Evolutionary conservation across 2,888 invertebrate species (phyloP), one percentile per base, ranked within the genome.

Genomic region (Timema cristinae): DNA sequence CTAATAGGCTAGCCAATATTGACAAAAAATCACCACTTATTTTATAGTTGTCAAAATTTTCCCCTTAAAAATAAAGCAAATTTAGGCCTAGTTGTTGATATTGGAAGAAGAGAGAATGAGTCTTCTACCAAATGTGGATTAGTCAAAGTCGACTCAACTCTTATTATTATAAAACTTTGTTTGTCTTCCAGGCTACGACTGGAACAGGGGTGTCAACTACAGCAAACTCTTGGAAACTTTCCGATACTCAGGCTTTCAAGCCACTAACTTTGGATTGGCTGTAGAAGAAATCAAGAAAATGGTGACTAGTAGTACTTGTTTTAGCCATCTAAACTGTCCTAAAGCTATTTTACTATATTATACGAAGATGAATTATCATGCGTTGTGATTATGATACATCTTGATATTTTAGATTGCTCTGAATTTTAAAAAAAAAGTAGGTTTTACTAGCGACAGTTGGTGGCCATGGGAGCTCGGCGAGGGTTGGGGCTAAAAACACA

Each of bases 261-360:
- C 98, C 0, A 97, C 97, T 0, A 96, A 92, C 85, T 93, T 98
- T 81, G 97, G 95, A 0, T 84, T 90, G 78, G 96, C 97, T 0
- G 90, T 98, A 0, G 85, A 90, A 69, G 97, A 98, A 87, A 91
- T 98, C 74, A 92, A 94, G 78, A 91, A 89, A 86, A 98, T 98
- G 98, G 89, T 88, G 83, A 77, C 32, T 32, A 32, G 32, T 32
- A 2, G 32, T 32, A 32, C 32, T 32, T 32, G 2, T 32, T 32
- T 32, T 32, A 32, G 32, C 32, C 32, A 32, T 32, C 32, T 2
- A 4, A 32, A 32, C 32, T 4, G 32, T 32, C 32, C 32, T 32
- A 32, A 32, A 32, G 32, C 32, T 32, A 32, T 32, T 32, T 32
- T 32, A 32, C 32, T 32, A 2, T 32, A 32, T 32, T 32, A 32